Evolutionary conservation across 2,888 invertebrate genomes (phyloP).

Genomic region (Drosophila mercatorum): DNA sequence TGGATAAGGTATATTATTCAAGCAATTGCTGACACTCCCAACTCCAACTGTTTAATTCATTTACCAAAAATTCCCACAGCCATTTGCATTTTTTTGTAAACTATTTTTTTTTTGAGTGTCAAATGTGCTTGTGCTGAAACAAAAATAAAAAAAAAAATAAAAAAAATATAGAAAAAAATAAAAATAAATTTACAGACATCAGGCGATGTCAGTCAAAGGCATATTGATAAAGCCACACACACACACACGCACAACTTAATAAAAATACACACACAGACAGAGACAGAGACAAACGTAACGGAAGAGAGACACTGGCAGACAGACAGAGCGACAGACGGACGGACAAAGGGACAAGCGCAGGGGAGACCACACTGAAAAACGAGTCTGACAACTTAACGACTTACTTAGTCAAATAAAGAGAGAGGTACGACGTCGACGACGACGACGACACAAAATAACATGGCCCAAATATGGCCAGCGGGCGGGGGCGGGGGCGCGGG

Average conservation of each 20-base stretch:
- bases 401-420: slow-evolving; percentile 71
- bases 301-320: slow-evolving; percentile 7
- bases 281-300: not conserved
- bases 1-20: slow-evolving; percentile 43
- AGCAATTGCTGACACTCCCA: slow-evolving; percentile 8
- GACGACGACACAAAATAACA: slow-evolving; percentile 51
- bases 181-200: slow-evolving; percentile 26
- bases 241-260: slow-evolving; percentile 24
- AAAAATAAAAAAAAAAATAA: not conserved
- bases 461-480: slow-evolving; percentile 51
- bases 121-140: slow-evolving; percentile 24
- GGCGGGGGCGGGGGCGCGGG: slow-evolving; percentile 4
- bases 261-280: slow-evolving; percentile 6
- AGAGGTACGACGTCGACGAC: slow-evolving; percentile 32
- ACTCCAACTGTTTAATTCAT: slow-evolving; percentile 1
- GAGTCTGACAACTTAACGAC: slow-evolving; percentile 78
- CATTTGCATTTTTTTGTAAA: slow-evolving; percentile 3
- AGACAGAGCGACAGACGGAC: slow-evolving; percentile 2
- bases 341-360: slow-evolving; percentile 12
- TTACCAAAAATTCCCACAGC: not conserved
- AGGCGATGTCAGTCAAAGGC: slow-evolving; percentile 47
- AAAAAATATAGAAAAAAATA: slow-evolving; percentile 12
- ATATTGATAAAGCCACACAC: slow-evolving; percentile 73
- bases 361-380: slow-evolving; percentile 56
- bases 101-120: slow-evolving; percentile 24